A percentile compares a stretch with the other conserved stretches of the same genome.
phyloP scores from a whole-genome alignment of 2,888 invertebrate genomes.

The Drosophila neotestacea region DNA sequence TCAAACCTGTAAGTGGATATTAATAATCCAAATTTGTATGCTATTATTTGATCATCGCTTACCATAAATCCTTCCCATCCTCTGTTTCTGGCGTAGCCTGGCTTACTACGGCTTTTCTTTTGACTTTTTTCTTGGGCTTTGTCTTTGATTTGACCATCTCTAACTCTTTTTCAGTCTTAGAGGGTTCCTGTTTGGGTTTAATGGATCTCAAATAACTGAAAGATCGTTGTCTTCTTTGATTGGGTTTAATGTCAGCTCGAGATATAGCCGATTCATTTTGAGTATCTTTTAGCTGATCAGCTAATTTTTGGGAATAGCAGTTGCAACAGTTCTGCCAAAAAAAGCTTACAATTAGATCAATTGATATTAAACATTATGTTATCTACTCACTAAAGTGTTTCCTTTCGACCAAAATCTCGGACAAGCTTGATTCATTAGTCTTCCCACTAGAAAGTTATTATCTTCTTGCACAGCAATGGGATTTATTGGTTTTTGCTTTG shows the following conservation, averaged over 20 bases:
- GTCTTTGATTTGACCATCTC: slow-evolving; percentile 19
- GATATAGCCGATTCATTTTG: background rate
- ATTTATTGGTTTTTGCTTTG: background rate
- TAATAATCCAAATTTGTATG: background rate
- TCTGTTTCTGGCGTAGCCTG: background rate
- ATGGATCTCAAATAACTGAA: background rate
- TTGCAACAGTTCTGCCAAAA: slow-evolving; percentile 4
- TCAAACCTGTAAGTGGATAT: slow-evolving; percentile 46
- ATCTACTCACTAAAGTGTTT: background rate
- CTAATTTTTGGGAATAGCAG: background rate
- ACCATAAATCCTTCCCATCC: slow-evolving; percentile 52
- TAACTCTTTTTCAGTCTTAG: slow-evolving; percentile 1
- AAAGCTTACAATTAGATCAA: background rate
- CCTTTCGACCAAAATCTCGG: background rate
- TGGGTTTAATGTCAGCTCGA: background rate
- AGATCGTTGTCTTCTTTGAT: background rate
- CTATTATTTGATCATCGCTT: slow-evolving; percentile 11
- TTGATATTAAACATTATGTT: too few relatives aligned
- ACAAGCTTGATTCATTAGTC: background rate
- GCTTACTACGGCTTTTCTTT: background rate
- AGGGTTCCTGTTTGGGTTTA: background rate
- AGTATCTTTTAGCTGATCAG: background rate
- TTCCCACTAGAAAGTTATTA: background rate
- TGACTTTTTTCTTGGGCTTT: slow-evolving; percentile 10
- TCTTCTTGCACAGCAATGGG: background rate